Percentiles rank a stretch among this genome's conserved stretches.
phyloP scores from a whole-genome alignment of 2,888 invertebrate species.

The Drepana falcataria region DNA sequence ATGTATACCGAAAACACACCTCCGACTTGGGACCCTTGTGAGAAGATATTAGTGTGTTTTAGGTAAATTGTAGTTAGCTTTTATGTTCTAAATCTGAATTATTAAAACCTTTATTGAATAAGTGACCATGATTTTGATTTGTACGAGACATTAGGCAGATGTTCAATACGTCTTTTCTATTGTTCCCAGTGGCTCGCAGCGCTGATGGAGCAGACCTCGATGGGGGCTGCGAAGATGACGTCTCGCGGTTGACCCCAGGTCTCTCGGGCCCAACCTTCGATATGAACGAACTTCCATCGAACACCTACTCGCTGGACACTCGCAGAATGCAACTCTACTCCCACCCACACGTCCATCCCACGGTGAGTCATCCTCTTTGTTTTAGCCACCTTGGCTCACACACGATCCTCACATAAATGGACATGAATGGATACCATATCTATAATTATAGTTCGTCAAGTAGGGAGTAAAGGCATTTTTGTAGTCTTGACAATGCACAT shows the following conservation, averaged over 20 bases:
- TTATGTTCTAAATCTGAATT: too few relatives aligned
- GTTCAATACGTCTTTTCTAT: conserved; percentile 5
- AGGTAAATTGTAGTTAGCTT: too few relatives aligned
- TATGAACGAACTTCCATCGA: conserved; percentile 65
- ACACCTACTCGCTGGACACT: conserved; percentile 53
- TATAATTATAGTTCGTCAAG: not conserved
- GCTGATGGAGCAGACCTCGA: conserved; percentile 55
- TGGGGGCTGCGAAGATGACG: conserved; percentile 49
- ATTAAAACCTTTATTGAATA: too few relatives aligned
- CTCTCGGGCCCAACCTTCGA: conserved; percentile 47
- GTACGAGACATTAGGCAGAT: too few relatives aligned
- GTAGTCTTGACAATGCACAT: too few relatives aligned
- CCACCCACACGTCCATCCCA: conserved; percentile 56
- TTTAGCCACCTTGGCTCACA: conserved; percentile 15
- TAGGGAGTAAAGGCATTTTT: too few relatives aligned
- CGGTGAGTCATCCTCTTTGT: conserved; percentile 52
- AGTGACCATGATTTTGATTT: too few relatives aligned
- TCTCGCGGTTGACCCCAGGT: conserved; percentile 49
- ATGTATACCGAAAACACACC: too few relatives aligned
- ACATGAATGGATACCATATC: not conserved
- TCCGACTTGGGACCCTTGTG: too few relatives aligned
- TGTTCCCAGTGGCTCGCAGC: conserved; percentile 54
- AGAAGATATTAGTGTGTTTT: too few relatives aligned
- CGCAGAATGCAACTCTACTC: conserved; percentile 68
- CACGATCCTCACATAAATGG: not conserved